A percentile compares a stretch with the other conserved stretches of the same genome.
These are phyloP conservation scores for Hofmannophila pseudospretella DNA, from an alignment of 2,888 invertebrate genomes.

Conservation along the genomic window DNA sequence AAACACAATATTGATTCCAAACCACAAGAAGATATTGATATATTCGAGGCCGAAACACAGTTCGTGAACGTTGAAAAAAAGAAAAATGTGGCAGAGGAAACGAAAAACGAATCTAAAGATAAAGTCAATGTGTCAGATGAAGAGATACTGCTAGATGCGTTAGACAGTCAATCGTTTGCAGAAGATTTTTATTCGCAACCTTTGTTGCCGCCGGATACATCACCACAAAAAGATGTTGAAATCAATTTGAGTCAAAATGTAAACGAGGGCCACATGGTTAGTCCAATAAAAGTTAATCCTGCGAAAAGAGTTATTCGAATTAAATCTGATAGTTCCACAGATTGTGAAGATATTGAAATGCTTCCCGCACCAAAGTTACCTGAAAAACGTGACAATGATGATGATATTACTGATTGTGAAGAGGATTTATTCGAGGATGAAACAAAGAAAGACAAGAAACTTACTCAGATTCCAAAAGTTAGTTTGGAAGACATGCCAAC, in stretches of 20 bases:
- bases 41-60: slow-evolving; percentile 35
- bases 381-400: slow-evolving; percentile 24
- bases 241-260: slow-evolving; percentile 8
- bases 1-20: not conserved
- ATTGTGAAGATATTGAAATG: slow-evolving; percentile 44
- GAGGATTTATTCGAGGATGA: slow-evolving; percentile 25
- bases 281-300: slow-evolving; percentile 21
- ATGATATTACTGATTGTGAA: slow-evolving; percentile 45
- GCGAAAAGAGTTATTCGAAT: slow-evolving; percentile 16
- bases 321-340: slow-evolving; percentile 37
- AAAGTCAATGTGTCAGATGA: slow-evolving; percentile 43
- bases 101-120: slow-evolving; percentile 6
- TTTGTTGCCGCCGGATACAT: slow-evolving; percentile 35
- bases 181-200: slow-evolving; percentile 52
- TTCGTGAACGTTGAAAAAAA: slow-evolving; percentile 15
- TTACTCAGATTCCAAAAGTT: slow-evolving; percentile 6
- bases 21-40: not conserved
- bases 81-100: not conserved
- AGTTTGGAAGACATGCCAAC: slow-evolving; percentile 24
- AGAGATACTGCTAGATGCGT: slow-evolving; percentile 50
- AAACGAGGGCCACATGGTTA: slow-evolving; percentile 18
- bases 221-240: slow-evolving; percentile 7
- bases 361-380: slow-evolving; percentile 35
- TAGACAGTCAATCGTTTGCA: slow-evolving; percentile 33
- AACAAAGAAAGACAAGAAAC: slow-evolving; percentile 4